These are phyloP conservation scores for Heliconius ethilla DNA, from an alignment of 2,888 invertebrate species.

Conservation along the genomic window DNA sequence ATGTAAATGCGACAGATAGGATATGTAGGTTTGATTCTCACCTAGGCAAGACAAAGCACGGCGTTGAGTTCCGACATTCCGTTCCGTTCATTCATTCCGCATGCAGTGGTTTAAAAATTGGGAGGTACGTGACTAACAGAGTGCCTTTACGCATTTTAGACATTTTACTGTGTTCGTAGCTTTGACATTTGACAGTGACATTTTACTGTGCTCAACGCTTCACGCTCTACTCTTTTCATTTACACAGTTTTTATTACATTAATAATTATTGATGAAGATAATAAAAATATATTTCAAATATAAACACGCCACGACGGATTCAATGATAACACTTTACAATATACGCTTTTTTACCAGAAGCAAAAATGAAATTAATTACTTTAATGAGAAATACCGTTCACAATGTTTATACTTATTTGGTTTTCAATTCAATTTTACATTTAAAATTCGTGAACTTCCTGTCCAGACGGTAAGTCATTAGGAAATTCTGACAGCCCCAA, in stretches of 20 bases:
- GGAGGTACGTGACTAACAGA: no score
- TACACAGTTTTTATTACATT: no score
- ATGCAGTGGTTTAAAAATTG: background rate
- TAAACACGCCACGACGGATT: background rate
- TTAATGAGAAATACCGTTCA: background rate
- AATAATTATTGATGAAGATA: background rate
- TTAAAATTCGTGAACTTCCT: slow-evolving; percentile 15
- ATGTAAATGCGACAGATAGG: no score
- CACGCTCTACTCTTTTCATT: background rate
- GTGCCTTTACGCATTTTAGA: background rate
- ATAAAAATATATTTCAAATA: background rate
- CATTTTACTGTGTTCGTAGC: no score
- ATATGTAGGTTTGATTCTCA: no score
- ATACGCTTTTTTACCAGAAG: background rate
- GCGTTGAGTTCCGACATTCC: no score
- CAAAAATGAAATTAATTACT: background rate
- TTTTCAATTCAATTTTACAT: slow-evolving; percentile 7
- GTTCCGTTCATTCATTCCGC: no score
- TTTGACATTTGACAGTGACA: background rate
- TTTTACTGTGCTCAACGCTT: background rate
- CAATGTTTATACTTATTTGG: background rate
- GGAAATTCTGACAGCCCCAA: slow-evolving; percentile 16
- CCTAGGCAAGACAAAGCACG: no score
- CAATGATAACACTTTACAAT: background rate
- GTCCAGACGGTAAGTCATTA: slow-evolving; percentile 28